A percentile compares a stretch with the other conserved stretches of the same genome.
Evolutionary conservation across 2,888 invertebrate genomes (phyloP).

Genomic region (Orchesella flavescens): DNA sequence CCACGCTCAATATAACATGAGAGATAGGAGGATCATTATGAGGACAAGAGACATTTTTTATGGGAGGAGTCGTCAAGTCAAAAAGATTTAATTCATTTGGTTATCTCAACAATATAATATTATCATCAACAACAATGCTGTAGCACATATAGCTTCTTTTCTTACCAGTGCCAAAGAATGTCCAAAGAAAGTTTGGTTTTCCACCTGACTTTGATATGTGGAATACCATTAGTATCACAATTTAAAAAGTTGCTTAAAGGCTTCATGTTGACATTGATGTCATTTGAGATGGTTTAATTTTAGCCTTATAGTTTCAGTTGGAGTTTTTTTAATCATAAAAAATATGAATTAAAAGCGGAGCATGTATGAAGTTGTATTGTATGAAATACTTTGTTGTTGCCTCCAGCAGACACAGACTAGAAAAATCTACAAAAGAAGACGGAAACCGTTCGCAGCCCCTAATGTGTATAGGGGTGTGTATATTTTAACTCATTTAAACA

Average conservation of each 20-base stretch:
- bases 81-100: conserved; percentile 25
- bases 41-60: conserved; percentile 22
- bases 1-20: not conserved
- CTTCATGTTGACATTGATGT: conserved; percentile 45
- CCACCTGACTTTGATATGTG: conserved; percentile 61
- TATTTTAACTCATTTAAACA: conserved; percentile 44
- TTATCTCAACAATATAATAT: conserved; percentile 16
- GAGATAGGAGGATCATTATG: conserved; percentile 4
- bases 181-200: conserved; percentile 36
- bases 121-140: not conserved
- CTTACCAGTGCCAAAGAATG: conserved; percentile 61
- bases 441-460: conserved; percentile 35
- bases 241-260: conserved; percentile 15
- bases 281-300: not conserved
- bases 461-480: conserved; percentile 38
- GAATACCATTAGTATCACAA: conserved; percentile 58
- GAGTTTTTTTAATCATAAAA: not conserved
- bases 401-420: conserved; percentile 42
- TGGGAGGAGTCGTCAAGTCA: conserved; percentile 31
- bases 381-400: not conserved
- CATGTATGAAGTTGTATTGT: not conserved
- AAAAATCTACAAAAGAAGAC: conserved; percentile 31
- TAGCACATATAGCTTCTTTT: not conserved
- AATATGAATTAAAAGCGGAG: not conserved
- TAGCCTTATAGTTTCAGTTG: conserved; percentile 4